Evolutionary conservation across 2,888 invertebrate genomes (phyloP).

Genomic region (Teleogryllus oceanicus): DNA sequence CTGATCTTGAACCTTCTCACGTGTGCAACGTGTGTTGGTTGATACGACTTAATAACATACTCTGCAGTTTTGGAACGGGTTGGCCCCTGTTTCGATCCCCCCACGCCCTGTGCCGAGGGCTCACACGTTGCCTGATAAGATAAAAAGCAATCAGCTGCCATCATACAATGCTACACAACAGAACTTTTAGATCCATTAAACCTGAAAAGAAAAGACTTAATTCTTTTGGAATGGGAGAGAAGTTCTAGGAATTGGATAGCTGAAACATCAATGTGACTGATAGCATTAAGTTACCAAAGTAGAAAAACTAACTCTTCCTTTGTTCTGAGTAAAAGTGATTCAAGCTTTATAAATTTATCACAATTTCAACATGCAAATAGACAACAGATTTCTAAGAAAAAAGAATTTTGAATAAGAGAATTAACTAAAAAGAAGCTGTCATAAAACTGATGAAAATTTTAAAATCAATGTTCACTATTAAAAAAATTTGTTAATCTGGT

Average conservation of each 20-base stretch:
- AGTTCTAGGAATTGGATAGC: not conserved
- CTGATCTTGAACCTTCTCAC: not conserved
- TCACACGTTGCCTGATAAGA: constrained; percentile 36
- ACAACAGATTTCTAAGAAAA: not conserved
- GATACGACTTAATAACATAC: not conserved
- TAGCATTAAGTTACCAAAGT: not conserved
- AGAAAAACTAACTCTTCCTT: not conserved
- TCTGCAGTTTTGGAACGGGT: constrained; percentile 19
- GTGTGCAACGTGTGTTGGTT: not conserved
- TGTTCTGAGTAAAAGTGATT: not conserved
- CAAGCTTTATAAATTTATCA: not conserved
- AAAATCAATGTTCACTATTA: not conserved
- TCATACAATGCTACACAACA: constrained; percentile 26
- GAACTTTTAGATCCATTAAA: constrained; percentile 29
- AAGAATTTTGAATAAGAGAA: not conserved
- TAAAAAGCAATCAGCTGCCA: constrained; percentile 36
- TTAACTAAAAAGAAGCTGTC: not conserved
- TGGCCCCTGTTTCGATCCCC: constrained; percentile 31
- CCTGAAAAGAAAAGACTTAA: constrained; percentile 38
- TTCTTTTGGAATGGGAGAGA: constrained; percentile 28
- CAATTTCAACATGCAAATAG: not conserved
- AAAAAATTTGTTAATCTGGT: too few species aligned
- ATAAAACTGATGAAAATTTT: not conserved
- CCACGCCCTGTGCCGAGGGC: constrained; percentile 40
- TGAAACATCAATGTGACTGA: not conserved